Conservation (phyloP, 2,888 invertebrate genomes). For the Herminia tarsipennalis region DNA sequence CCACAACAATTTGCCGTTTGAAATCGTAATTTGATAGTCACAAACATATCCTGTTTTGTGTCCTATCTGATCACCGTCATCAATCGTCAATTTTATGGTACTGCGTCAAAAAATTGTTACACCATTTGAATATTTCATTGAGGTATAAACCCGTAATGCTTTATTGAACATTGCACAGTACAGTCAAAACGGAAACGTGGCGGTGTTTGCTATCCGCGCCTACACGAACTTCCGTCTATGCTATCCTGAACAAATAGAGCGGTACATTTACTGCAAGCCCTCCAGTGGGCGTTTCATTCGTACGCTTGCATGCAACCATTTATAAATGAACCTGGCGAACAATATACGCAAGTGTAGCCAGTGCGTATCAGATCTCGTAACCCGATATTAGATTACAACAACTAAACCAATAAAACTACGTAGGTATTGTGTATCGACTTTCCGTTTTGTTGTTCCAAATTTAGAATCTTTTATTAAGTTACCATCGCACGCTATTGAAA, state of each 20-base stretch:
- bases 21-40: too few species aligned
- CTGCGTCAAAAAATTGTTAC: neutral
- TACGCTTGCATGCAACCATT: slow-evolving; percentile 65
- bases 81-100: neutral
- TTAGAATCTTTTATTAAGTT: slow-evolving; percentile 23
- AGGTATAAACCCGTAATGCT: slow-evolving; percentile 17
- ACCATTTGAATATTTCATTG: neutral
- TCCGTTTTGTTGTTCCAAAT: slow-evolving; percentile 28
- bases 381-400: slow-evolving; percentile 42
- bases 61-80: neutral
- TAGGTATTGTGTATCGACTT: slow-evolving; percentile 31
- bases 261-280: slow-evolving; percentile 53
- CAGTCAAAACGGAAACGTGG: slow-evolving; percentile 62
- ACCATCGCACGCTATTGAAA: neutral
- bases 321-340: slow-evolving; percentile 59
- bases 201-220: slow-evolving; percentile 71
- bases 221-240: slow-evolving; percentile 73
- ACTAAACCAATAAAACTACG: slow-evolving; percentile 38
- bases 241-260: slow-evolving; percentile 75
- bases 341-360: slow-evolving; percentile 27
- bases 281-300: slow-evolving; percentile 62
- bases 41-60: neutral
- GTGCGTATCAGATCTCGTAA: slow-evolving; percentile 30
- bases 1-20: too few species aligned
- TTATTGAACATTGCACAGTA: slow-evolving; percentile 51